These are phyloP conservation scores for Alloplasta piceator DNA, from an alignment of 2,888 invertebrate species.

Conservation along the genomic window DNA sequence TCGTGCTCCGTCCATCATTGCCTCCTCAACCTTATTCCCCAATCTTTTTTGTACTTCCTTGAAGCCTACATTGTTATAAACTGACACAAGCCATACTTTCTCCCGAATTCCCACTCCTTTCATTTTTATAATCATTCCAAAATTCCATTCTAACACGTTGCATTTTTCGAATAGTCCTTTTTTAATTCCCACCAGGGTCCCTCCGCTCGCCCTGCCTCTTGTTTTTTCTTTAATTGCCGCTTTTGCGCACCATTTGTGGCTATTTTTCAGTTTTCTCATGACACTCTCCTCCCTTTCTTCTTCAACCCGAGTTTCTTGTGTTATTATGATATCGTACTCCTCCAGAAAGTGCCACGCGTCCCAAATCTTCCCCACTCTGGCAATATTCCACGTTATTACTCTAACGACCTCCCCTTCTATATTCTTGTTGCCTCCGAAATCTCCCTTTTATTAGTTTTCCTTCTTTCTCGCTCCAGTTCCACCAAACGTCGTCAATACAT, in stretches of 20 bases:
- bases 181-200: conserved; percentile 28
- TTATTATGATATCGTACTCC: conserved; percentile 10
- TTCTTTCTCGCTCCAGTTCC: conserved; percentile 13
- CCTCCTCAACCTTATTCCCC: background rate
- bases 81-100: background rate
- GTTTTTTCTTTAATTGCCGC: conserved; percentile 14
- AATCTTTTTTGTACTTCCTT: background rate
- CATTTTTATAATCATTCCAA: conserved; percentile 34
- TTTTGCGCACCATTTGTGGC: conserved; percentile 29
- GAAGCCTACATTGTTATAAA: conserved; percentile 46
- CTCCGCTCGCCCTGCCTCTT: conserved; percentile 39
- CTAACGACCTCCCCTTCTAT: background rate
- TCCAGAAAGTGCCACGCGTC: conserved; percentile 12
- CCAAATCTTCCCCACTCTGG: background rate
- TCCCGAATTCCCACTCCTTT: background rate
- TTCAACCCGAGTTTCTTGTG: conserved; percentile 39
- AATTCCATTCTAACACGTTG: conserved; percentile 33
- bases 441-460: background rate
- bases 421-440: background rate
- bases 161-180: background rate
- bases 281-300: background rate
- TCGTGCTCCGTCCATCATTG: background rate
- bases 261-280: background rate
- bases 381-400: conserved; percentile 26
- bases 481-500: conserved; percentile 13